phyloP scores from a whole-genome alignment of 2,113 vertebrate species.

The Emydura subglobosa region DNA sequence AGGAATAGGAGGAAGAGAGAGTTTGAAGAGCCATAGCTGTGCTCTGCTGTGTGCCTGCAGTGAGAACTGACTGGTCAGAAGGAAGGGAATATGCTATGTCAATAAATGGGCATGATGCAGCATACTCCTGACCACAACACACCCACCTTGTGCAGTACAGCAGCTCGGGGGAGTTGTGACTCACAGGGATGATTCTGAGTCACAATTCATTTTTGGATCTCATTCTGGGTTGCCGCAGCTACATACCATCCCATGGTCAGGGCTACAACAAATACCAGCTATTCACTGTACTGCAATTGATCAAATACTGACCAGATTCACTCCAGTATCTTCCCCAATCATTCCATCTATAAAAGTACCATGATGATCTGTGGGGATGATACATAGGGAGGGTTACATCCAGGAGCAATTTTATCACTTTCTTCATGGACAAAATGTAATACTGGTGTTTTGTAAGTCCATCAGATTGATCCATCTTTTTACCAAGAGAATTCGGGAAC shows the following conservation, averaged over 20 bases:
- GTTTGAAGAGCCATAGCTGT: background rate
- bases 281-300: background rate
- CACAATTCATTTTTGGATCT: background rate
- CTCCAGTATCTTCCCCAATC: background rate
- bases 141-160: background rate
- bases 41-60: background rate
- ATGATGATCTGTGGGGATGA: background rate
- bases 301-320: background rate
- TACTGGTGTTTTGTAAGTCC: background rate
- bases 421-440: background rate
- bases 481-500: background rate
- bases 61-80: background rate
- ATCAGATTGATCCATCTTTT: background rate
- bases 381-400: background rate
- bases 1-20: background rate
- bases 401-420: background rate
- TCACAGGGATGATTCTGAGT: background rate
- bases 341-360: background rate
- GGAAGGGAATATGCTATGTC: background rate
- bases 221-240: background rate
- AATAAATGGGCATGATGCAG: background rate
- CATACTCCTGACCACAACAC: background rate
- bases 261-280: background rate
- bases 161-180: background rate
- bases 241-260: background rate